Evolutionary conservation across 2,797 vertebrate genomes (phyloP).

Genomic region (Parauchenoglanis punctatus): DNA sequence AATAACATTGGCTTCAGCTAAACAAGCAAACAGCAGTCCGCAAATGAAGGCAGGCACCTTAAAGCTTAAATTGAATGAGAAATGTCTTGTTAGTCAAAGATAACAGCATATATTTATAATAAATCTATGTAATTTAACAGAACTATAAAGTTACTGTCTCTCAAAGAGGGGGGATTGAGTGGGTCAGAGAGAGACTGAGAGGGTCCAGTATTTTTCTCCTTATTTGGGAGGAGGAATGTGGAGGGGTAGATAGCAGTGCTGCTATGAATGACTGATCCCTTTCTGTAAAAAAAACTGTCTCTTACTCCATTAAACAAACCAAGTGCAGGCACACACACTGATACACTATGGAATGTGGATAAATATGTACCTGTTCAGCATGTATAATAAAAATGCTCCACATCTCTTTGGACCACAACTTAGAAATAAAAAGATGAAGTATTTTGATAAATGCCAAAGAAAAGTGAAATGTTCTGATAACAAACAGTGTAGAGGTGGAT

Average conservation of each 20-base stretch:
- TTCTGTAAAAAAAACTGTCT: constrained; percentile 34
- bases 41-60: not conserved
- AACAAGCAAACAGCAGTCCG: constrained; percentile 5
- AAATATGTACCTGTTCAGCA: not conserved
- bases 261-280: constrained; percentile 73
- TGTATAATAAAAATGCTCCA: constrained; percentile 1
- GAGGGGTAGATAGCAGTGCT: constrained; percentile 55
- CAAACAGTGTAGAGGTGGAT: not conserved
- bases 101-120: not conserved
- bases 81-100: not conserved
- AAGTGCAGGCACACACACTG: constrained; percentile 13
- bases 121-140: not conserved
- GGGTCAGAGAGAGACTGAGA: not conserved
- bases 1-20: constrained; percentile 1
- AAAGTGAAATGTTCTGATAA: not conserved
- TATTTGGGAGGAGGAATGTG: constrained; percentile 80
- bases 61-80: not conserved
- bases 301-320: constrained; percentile 39
- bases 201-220: constrained; percentile 71
- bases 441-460: not conserved
- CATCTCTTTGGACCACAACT: not conserved
- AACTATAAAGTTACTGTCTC: not conserved
- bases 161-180: not conserved
- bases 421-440: not conserved
- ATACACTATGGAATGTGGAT: constrained; percentile 19